A percentile compares a stretch with the other conserved stretches of the same genome.
phyloP scores from a whole-genome alignment of 2,888 invertebrate genomes.

The Andricus curvator region DNA sequence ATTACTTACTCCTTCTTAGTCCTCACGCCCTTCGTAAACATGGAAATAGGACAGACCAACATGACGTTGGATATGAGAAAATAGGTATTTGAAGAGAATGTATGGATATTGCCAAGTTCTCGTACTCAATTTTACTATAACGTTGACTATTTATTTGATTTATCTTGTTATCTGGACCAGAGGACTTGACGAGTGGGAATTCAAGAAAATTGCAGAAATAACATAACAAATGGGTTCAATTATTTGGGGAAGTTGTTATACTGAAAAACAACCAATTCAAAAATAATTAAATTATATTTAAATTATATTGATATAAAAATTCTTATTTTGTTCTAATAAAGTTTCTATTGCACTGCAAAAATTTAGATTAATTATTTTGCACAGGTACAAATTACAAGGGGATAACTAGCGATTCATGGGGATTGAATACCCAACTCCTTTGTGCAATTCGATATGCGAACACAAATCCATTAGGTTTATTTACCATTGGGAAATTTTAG shows the following conservation, averaged over 20 bases:
- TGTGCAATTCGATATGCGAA: background rate
- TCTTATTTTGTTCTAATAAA: too few species aligned
- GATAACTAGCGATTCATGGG: background rate
- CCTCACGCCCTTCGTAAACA: conserved; percentile 14
- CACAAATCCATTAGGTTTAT: background rate
- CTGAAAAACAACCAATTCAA: too few species aligned
- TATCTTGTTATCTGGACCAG: too few species aligned
- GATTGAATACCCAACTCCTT: background rate
- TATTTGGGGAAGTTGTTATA: too few species aligned
- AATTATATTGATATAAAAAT: too few species aligned
- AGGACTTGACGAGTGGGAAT: too few species aligned
- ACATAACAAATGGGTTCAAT: too few species aligned
- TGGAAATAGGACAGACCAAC: conserved; percentile 27
- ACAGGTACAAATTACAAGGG: background rate
- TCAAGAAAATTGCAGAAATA: too few species aligned
- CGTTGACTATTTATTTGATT: too few species aligned
- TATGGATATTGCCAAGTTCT: background rate
- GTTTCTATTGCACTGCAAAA: too few species aligned
- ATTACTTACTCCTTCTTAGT: conserved; percentile 17
- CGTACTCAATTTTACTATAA: background rate
- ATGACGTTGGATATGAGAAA: conserved; percentile 23
- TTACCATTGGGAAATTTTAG: background rate
- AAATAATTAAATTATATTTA: background rate
- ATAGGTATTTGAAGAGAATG: conserved; percentile 11
- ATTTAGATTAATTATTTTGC: background rate